Percentiles rank a stretch among this genome's conserved stretches.
Evolutionary conservation across 1,140 invertebrate genomes (phyloP).

Genomic region (Drosophila malerkotliana): DNA sequence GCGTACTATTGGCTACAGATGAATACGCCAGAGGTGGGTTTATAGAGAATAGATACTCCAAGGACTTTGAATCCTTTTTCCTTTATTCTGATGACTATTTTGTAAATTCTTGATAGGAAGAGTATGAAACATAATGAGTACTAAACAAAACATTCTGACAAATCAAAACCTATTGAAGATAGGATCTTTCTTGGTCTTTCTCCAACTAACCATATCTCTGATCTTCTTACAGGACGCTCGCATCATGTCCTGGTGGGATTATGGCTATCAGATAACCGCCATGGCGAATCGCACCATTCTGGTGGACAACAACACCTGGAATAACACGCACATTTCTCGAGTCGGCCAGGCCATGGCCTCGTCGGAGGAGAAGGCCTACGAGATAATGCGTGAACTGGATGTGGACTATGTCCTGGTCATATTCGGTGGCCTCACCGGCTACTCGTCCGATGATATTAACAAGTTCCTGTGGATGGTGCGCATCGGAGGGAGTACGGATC

Average conservation of each 20-base stretch:
- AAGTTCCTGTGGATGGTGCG: constrained; percentile 99
- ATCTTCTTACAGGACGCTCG: constrained; percentile 90
- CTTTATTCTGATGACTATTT: constrained; percentile 57
- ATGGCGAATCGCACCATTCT: constrained; percentile 99
- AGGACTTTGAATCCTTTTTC: neutral
- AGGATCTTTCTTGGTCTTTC: neutral
- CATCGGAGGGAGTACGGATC: constrained; percentile 98
- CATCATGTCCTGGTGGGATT: constrained; percentile 99
- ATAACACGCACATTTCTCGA: constrained; percentile 98
- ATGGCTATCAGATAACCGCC: constrained; percentile 99
- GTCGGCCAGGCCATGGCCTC: constrained; percentile 99
- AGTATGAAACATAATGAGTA: constrained; percentile 83
- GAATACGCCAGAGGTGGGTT: constrained; percentile 94
- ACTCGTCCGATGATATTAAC: constrained; percentile 99
- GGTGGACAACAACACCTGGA: constrained; percentile 99
- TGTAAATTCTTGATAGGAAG: constrained; percentile 75
- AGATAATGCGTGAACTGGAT: constrained; percentile 98
- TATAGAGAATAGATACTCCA: neutral
- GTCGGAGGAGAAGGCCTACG: constrained; percentile 97
- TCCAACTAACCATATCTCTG: neutral
- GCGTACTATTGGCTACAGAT: constrained; percentile 99
- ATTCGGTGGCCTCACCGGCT: constrained; percentile 98
- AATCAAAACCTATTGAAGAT: neutral
- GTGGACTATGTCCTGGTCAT: constrained; percentile 99
- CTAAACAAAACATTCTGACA: constrained; percentile 60